Percentiles rank a stretch among this genome's conserved stretches.
Conservation (phyloP, 2,797 vertebrate genomes). For the Tapirus indicus region DNA sequence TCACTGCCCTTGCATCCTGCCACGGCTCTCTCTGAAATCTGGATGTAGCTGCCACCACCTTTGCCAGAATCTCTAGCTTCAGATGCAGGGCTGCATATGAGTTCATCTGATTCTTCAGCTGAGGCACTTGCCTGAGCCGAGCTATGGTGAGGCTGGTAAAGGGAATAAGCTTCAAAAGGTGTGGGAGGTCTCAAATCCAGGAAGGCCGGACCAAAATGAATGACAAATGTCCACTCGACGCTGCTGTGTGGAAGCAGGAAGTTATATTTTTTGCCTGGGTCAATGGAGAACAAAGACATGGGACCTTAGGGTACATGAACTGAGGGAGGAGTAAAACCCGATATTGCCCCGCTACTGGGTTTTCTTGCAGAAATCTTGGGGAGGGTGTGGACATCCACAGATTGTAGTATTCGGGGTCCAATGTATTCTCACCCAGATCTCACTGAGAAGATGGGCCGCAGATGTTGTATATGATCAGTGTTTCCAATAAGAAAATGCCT, state of each 20-base stretch:
- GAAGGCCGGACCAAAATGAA: not conserved
- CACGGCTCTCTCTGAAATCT: not conserved
- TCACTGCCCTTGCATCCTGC: too few relatives aligned
- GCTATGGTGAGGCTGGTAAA: not conserved
- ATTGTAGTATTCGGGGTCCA: not conserved
- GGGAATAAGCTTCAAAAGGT: not conserved
- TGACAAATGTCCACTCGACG: not conserved
- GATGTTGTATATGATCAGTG: not conserved
- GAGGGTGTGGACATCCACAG: not conserved
- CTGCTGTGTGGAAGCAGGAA: not conserved
- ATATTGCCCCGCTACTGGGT: fast-evolving
- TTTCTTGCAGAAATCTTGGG: not conserved
- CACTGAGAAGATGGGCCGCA: not conserved
- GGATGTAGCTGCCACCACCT: not conserved
- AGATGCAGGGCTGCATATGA: fast-evolving
- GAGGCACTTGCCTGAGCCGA: not conserved
- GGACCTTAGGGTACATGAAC: not conserved
- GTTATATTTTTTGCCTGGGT: fast-evolving
- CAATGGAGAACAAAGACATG: not conserved
- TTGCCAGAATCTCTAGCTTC: not conserved
- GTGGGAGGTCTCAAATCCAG: not conserved
- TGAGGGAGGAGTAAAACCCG: not conserved
- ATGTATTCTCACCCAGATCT: not conserved
- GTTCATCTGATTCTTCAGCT: not conserved
- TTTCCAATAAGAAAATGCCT: not conserved